Evolutionary conservation across 2,113 vertebrate species (phyloP), one percentile per base, ranked within the genome.

Genomic region (Amphiprion percula): DNA sequence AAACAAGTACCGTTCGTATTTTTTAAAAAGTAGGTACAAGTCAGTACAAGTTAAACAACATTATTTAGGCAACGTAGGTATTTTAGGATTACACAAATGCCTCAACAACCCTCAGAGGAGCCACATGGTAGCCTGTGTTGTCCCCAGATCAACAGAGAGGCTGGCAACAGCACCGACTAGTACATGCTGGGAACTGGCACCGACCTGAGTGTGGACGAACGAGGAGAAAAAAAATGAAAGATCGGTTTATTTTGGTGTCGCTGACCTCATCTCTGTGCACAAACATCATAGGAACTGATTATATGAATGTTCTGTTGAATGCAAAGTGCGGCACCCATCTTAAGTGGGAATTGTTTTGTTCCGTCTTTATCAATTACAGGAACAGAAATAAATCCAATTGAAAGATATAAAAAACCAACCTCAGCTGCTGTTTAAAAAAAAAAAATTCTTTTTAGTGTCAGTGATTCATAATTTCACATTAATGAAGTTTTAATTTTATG

Each of bases 161-260:
- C 68, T 90, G 87, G 86, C 84, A 83, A 23, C 49, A 79, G 46
- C 44, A 72, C 59, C 65, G 61, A 63, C 16, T 5, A 11, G 56
- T 58, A 17, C 87, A 87, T 17, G 33, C 69, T 88, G 87, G 59
- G 69, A 84, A 79, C 63, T 84, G 87, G 87, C 86, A 82, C 28
- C 50, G 74, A 85, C 55, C 60, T 82, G n/a, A 62, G 5, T 41
- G 11, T 56, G 46, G 68, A 79, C 71, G 74, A 77, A 64, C 19
- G 6, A 74, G 46, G 54, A 5, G 10, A 4, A 10, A 14, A 28
- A 26, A 60, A 63, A 74, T 19, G 30, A 26, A 63, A 24, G 21
- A 59, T 69, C 39, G 23, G 17, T 63, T 75, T 69, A 52, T 68
- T 78, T 77, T 60, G 58, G 41, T 53, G n/a, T 19, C 17, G 16